A percentile compares a stretch with the other conserved stretches of the same genome.
phyloP scores from a whole-genome alignment of 2,113 vertebrate genomes.

The Pelvicachromis taeniatus region DNA sequence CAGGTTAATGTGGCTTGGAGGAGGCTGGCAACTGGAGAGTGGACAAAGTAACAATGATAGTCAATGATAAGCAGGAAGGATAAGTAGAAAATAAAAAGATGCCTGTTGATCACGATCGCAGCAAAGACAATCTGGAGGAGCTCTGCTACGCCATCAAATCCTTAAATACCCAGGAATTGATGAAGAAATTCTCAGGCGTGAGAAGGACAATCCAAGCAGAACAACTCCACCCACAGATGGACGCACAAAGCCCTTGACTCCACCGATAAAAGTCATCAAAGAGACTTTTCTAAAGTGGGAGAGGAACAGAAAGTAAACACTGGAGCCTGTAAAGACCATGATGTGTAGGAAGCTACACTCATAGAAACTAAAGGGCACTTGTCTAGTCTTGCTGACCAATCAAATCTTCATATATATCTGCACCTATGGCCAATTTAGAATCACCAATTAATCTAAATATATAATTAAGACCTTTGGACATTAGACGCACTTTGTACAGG shows the following conservation, averaged over 20 bases:
- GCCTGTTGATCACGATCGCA: neutral
- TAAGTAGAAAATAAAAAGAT: neutral
- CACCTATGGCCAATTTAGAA: too few species aligned
- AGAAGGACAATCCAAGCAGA: neutral
- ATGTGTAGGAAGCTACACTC: neutral
- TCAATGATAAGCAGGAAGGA: neutral
- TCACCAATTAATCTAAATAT: neutral
- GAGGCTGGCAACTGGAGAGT: neutral
- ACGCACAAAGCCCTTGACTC: neutral
- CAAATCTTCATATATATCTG: too few species aligned
- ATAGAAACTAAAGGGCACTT: neutral
- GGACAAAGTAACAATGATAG: neutral
- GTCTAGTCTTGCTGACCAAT: too few species aligned
- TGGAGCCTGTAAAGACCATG: neutral
- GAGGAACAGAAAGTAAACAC: neutral
- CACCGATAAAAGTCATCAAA: neutral
- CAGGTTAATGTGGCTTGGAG: neutral
- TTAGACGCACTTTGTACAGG: neutral
- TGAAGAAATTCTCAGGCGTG: neutral
- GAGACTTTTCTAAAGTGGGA: neutral
- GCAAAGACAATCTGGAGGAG: neutral
- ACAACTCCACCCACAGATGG: neutral
- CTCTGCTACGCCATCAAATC: neutral
- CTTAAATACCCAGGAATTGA: too few species aligned
- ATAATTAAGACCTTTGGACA: neutral